Base-by-base conservation (phyloP, 2,888 invertebrate genomes). In the Ellobium chinense region DNA sequence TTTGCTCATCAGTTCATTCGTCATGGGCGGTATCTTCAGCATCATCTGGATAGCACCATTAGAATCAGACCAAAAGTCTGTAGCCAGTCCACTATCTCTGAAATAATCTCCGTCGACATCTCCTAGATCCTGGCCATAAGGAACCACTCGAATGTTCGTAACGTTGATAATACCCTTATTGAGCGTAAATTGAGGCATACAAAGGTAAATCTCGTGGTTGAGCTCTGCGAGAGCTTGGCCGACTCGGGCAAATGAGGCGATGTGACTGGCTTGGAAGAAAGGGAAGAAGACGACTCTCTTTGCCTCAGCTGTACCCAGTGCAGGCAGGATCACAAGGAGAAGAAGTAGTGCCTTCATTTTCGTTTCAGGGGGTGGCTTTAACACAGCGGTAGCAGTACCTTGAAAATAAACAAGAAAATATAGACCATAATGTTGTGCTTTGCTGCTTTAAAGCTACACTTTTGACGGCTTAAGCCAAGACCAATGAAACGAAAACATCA, bases 141-240 rank as follows among this genome's bases (percentile, higher is more conserved):
- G 63, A 14, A 75, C 5, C 1, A 75, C 14, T n/a, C 46, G 63
- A 27, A 65, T 27, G n/a, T 60, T 60, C n/a, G 14, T n/a, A 9
- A 34, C 24, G 24, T 65, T 75, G 3, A 75, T 4, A 39, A 46
- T 46, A 4, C 29, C 37, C 12, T 46, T 46, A 54, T 75, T 39
- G 21, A 31, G 29, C 21, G 60, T 31, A n/a, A 54, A 75, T 29
- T 46, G 29, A 18, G 75, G 75, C 1, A 75, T n/a, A 39, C 75
- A 75, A 1, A 75, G 65, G n/a, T 34, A 75, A 14, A 56, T 36
- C 69, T 78, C 46, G 68, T 82, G 82, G 0, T 75, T 72, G n/a
- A 76, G 66, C 1, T 62, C 70, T 18, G 65, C 54, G 3, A 82
- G 77, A 2, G 77, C 72, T 14, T 68, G 34, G 9, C 39, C 80